Base-by-base conservation (phyloP, 1,140 invertebrate genomes). In the Drosophila albomicans region DNA sequence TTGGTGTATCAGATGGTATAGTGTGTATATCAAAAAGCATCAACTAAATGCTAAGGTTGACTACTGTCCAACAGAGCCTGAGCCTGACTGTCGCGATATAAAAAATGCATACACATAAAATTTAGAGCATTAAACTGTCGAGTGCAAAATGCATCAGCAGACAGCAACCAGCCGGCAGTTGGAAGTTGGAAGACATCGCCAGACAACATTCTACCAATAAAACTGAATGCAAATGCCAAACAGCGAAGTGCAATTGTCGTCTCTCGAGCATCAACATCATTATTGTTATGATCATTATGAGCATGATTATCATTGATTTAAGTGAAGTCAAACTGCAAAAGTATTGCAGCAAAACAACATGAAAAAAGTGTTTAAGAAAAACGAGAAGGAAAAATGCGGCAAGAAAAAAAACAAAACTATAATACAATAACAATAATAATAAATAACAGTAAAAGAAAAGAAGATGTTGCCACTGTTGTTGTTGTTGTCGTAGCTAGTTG, bases 51-150 rank as follows among this genome's bases (percentile, higher is more conserved):
- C 88, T 89, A 89, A 89, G 85, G 85, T 89, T 89, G 85, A 89
- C 59, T 81, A 58, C 59, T 49, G 72, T 57, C 66, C 49, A 59
- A 72, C 49, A n/a, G 30, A 56, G 52, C 15, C 49, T 30, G 81
- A 56, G 52, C 15, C 49, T 30, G 81, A 54, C 59, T 72, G 79
- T 75, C 85, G 70, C 61, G 30, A 15, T 58, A 52, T 51, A 51
- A 88, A 79, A 75, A 87, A 89, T 78, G 80, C 75, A 88, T 80
- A 89, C 84, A 89, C 80, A 88, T 88, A 89, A 88, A 88, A 88
- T 88, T 84, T 88, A 70, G 84, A 88, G 84, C 84, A 87, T 87
- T 82, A 87, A 87, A 87, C 85, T 88, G 84, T 89, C 85, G 80
- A 30, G 48, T 52, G 57, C 59, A 57, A 25, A 66, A 70, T 75